Evolutionary conservation across 2,113 vertebrate genomes (phyloP).

Genomic region (Heteronetta atricapilla): DNA sequence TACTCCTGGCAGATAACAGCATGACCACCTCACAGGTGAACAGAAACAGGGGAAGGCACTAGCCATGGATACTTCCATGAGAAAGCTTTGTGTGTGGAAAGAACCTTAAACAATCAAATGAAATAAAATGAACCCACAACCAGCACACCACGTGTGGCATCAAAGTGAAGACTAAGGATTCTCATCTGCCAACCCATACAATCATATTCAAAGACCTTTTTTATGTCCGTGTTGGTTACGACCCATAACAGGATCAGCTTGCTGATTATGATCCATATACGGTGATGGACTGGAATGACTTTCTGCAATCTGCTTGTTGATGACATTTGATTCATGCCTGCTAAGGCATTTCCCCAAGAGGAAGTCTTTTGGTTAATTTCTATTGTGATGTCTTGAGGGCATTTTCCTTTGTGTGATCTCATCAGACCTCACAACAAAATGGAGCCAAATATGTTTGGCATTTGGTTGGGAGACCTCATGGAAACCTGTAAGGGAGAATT

Average conservation of each 20-base stretch:
- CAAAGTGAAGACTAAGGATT: neutral
- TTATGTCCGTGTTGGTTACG: neutral
- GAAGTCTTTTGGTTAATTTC: constrained; percentile 52
- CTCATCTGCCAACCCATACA: neutral
- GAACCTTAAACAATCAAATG: fast-evolving
- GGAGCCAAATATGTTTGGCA: constrained; percentile 61
- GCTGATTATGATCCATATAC: constrained; percentile 1
- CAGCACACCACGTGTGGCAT: neutral
- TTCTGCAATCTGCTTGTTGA: neutral
- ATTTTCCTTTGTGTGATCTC: constrained; percentile 56
- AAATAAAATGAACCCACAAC: neutral
- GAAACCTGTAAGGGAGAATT: neutral
- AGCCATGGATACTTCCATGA: neutral
- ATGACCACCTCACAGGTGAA: neutral
- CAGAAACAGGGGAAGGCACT: neutral
- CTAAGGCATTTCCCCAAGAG: constrained; percentile 52
- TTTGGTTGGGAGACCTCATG: neutral
- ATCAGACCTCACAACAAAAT: constrained; percentile 29
- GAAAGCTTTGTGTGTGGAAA: neutral
- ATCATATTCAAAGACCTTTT: neutral
- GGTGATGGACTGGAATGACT: constrained; percentile 2
- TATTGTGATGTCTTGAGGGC: constrained; percentile 20
- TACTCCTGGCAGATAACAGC: neutral
- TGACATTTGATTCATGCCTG: constrained; percentile 24
- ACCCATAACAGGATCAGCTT: neutral